phyloP scores from a whole-genome alignment of 2,888 invertebrate genomes.

The Ellobium chinense region DNA sequence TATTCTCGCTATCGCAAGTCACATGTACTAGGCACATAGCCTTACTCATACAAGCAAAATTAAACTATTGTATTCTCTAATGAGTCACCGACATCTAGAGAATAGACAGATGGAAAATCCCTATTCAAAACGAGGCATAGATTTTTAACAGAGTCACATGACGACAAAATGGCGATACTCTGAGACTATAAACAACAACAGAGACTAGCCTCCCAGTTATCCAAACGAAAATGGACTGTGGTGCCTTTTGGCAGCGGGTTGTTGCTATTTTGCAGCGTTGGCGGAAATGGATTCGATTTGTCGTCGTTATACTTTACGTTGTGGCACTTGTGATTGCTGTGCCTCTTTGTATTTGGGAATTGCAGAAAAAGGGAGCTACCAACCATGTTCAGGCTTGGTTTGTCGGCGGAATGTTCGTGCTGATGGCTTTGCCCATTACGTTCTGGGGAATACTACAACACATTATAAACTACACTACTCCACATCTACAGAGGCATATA shows the following conservation, averaged over 20 bases:
- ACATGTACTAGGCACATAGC: no score
- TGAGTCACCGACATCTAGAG: no score
- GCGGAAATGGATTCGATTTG: slow-evolving; percentile 94
- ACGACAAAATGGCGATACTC: slow-evolving; percentile 18
- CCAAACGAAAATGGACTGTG: no score
- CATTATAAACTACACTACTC: slow-evolving; percentile 94
- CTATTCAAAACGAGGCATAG: no score
- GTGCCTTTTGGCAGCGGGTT: no score
- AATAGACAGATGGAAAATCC: no score
- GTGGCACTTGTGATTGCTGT: slow-evolving; percentile 90
- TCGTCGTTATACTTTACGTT: slow-evolving; percentile 89
- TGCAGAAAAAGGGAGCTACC: slow-evolving; percentile 85
- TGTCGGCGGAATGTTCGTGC: slow-evolving; percentile 94
- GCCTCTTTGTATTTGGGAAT: slow-evolving; percentile 89
- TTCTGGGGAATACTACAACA: slow-evolving; percentile 97
- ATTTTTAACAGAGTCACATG: slow-evolving; percentile 38
- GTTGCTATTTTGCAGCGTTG: slow-evolving; percentile 81
- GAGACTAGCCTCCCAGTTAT: not conserved
- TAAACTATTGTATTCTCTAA: no score
- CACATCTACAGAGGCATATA: slow-evolving; percentile 94
- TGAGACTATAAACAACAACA: not conserved
- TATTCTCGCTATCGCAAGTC: no score
- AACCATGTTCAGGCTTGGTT: slow-evolving; percentile 88
- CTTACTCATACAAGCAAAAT: no score
- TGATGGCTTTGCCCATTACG: slow-evolving; percentile 93